Base-by-base conservation (phyloP, 2,113 vertebrate species). In the Scomber colias region DNA sequence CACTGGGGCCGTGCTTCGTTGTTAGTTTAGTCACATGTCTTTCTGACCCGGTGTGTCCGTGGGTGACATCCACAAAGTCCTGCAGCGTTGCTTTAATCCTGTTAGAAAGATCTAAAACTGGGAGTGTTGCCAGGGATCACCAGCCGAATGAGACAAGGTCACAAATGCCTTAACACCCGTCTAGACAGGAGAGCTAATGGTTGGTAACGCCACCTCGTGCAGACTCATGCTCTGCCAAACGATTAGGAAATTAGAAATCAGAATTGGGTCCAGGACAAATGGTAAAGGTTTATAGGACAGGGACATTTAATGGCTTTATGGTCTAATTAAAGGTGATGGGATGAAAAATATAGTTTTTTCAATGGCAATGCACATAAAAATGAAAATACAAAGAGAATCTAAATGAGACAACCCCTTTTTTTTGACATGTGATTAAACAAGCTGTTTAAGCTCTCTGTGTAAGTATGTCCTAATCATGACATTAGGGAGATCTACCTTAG, bases 111-210 rank as follows among this genome's bases (percentile, higher is more conserved):
- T 61, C 81, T 68, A 21, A 72, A 84, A 56, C 73, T 71, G 61
- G 83, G 80, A 82, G 53, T 5, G 60, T 71, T 79, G 77, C 83
- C 86, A 92, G 86, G 54, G 77, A 71, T 75, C 87, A 82, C 67
- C 19, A 13, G 61, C 24, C 64, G 73, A 82, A 79, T 49, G 68
- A 79, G 71, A 75, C 71, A 73, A 15, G 89, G 82, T 88, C 87
- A 79, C 75, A 82, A 71, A 86, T 54, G 74, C 56, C 67, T 84
- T 89, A 86, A 89, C 75, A 90, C 75, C 73, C 2, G 87, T 89
- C 87, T 91, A 92, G 91, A 92, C 92, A 63, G 66, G 71, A 68
- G 68, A 71, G 73, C 75, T 77, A 77, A 71, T 75, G 73, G 77
- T 84, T 73, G 55, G 3, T 55, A 79, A 74, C 71, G 64, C 69